Percentiles rank a stretch among this genome's conserved stretches.
Conservation (phyloP, 2,797 vertebrate species). For the Poecilia wingei region DNA sequence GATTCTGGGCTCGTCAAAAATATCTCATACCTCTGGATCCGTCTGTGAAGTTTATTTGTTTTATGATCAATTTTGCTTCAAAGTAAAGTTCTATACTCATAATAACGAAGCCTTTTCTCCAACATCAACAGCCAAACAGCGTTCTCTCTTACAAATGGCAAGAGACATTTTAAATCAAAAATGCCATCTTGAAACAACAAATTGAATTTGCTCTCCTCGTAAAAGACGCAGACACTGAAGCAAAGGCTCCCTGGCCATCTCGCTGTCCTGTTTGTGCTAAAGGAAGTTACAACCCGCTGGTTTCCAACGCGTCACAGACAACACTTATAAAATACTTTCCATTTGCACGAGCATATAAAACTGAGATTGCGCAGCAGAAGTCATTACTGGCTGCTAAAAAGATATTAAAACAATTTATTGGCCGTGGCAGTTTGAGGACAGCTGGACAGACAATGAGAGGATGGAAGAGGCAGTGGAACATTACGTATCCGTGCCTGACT, state of each 20-base stretch:
- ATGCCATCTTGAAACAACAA: neutral
- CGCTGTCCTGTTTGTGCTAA: slow-evolving; percentile 15
- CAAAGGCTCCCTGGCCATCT: neutral
- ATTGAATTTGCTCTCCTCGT: neutral
- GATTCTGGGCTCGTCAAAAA: neutral
- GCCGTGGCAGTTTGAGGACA: slow-evolving; percentile 47
- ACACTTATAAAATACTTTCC: slow-evolving; percentile 26
- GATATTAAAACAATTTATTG: slow-evolving; percentile 32
- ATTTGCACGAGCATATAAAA: slow-evolving; percentile 26
- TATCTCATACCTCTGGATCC: neutral
- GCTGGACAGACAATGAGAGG: slow-evolving; percentile 33
- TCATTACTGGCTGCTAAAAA: slow-evolving; percentile 29
- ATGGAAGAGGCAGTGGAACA: slow-evolving; percentile 40
- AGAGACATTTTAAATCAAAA: slow-evolving; percentile 5
- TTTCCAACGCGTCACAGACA: neutral
- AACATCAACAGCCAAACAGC: neutral
- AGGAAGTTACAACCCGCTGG: slow-evolving; percentile 8
- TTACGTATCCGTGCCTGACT: slow-evolving; percentile 10
- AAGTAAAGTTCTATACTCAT: neutral
- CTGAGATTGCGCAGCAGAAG: neutral
- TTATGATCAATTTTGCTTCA: neutral
- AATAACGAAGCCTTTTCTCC: neutral
- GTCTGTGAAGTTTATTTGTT: neutral
- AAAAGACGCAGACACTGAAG: neutral
- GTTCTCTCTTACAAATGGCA: neutral